phyloP scores from a whole-genome alignment of 2,797 vertebrate species.

The Cirrhinus mrigala region DNA sequence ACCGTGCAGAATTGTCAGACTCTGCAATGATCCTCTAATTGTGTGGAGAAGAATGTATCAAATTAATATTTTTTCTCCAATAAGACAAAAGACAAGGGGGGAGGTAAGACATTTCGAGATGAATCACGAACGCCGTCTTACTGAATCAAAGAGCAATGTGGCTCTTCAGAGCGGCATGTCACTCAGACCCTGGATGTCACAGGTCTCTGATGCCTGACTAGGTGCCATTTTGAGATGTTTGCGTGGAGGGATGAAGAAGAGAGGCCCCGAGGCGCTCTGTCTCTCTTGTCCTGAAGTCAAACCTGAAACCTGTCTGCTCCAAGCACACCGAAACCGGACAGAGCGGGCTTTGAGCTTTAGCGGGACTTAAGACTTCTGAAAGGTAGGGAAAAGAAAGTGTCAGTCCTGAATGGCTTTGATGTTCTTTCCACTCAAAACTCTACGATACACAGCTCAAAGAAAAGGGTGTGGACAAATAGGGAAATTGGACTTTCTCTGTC shows the following conservation, averaged over 20 bases:
- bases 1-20: slow-evolving; percentile 56
- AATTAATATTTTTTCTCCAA: slow-evolving; percentile 65
- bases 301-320: slow-evolving; percentile 44
- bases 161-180: slow-evolving; percentile 14
- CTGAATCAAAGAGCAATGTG: slow-evolving; percentile 37
- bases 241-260: slow-evolving; percentile 24
- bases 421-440: slow-evolving; percentile 44
- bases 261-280: slow-evolving; percentile 35
- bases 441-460: slow-evolving; percentile 32
- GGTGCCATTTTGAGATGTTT: slow-evolving; percentile 44
- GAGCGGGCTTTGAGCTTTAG: slow-evolving; percentile 50
- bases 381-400: slow-evolving; percentile 46
- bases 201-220: slow-evolving; percentile 39
- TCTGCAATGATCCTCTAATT: slow-evolving; percentile 65
- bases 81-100: slow-evolving; percentile 42
- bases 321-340: slow-evolving; percentile 26
- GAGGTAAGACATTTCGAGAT: slow-evolving; percentile 10
- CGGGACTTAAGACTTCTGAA: slow-evolving; percentile 49
- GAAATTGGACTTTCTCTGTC: slow-evolving; percentile 21
- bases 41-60: slow-evolving; percentile 63
- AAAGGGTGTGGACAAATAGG: slow-evolving; percentile 33
- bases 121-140: neutral
- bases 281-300: slow-evolving; percentile 43
- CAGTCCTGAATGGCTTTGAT: slow-evolving; percentile 50
- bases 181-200: slow-evolving; percentile 12